Base-by-base conservation (phyloP, 2,113 vertebrate species). In the Phyllopteryx taeniolatus region DNA sequence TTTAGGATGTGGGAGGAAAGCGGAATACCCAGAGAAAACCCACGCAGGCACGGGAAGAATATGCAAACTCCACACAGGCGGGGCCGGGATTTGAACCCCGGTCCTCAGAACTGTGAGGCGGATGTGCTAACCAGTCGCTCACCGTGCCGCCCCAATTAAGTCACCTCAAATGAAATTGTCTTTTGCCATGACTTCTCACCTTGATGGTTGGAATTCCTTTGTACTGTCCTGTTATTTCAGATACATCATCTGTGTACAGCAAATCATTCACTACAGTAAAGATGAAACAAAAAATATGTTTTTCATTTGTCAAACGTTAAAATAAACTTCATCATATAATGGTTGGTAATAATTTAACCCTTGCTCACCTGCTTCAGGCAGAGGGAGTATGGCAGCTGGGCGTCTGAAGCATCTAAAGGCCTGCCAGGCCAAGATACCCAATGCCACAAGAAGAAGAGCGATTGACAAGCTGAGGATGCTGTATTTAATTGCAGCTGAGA, bases 381-480 rank as follows among this genome's bases (percentile, higher is more conserved):
- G 44, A 12, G 33, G 42, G 47, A 62, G 42, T 20, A 56, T 33
- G 0, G 9, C 47, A 22, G 60, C 20, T 17, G 27, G 70, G 15
- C 81, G 17, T 61, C 72, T 82, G 73, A 81, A 91, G 74, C 86
- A 92, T 67, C 77, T 89, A 73, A 82, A 81, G 35, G 80, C 57
- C 76, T 94, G 93, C 90, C 93, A 95, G 51, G 78, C 80, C 73
- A 94, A 78, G 75, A 94, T 87, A 20, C 77, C 76, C 51, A 94
- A 35, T 0, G 90, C 88, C 71, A 91, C 33, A 31, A 94, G 69
- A 0, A 93, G 81, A 39, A 95, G 82, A 22, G 78, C 5, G 17
- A 91, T 22, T 1, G 91, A 92, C 71, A 91, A 49, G 5, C 67
- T 85, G 76, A 94, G 71, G 62, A 93, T 83, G 49, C 60, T 65